Conservation (phyloP, 2,113 vertebrate genomes). For the Scortum barcoo region DNA sequence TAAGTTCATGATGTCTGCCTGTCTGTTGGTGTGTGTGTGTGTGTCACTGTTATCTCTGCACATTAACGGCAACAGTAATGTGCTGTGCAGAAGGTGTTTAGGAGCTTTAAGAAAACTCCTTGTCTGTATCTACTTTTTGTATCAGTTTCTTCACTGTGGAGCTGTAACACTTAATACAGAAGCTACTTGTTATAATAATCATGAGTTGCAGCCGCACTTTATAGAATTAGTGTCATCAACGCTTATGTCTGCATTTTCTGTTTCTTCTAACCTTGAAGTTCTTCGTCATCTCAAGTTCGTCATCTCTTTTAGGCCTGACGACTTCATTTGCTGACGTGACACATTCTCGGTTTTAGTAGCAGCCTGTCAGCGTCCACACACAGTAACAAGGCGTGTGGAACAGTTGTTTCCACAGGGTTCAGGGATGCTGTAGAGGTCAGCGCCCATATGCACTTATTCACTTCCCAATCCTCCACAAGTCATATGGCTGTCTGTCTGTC, state of each 20-base stretch:
- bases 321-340: background rate
- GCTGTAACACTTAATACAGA: too few relatives aligned
- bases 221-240: too few relatives aligned
- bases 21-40: background rate
- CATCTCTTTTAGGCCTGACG: background rate
- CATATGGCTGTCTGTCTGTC: constrained; percentile 2
- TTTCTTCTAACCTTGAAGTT: background rate
- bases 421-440: constrained; percentile 33
- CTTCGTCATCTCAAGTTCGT: too few relatives aligned
- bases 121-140: too few relatives aligned
- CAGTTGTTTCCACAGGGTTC: background rate
- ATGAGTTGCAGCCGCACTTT: too few relatives aligned
- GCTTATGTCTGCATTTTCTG: too few relatives aligned
- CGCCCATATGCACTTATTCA: background rate
- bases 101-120: too few relatives aligned
- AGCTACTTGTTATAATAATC: too few relatives aligned
- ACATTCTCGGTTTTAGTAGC: background rate
- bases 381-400: background rate
- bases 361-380: background rate
- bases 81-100: too few relatives aligned
- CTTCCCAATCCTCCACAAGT: background rate
- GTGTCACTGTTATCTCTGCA: background rate
- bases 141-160: too few relatives aligned
- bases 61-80: background rate
- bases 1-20: constrained; percentile 13